Base-by-base conservation (phyloP, 2,113 vertebrate genomes). In the Catharus bicknelli region DNA sequence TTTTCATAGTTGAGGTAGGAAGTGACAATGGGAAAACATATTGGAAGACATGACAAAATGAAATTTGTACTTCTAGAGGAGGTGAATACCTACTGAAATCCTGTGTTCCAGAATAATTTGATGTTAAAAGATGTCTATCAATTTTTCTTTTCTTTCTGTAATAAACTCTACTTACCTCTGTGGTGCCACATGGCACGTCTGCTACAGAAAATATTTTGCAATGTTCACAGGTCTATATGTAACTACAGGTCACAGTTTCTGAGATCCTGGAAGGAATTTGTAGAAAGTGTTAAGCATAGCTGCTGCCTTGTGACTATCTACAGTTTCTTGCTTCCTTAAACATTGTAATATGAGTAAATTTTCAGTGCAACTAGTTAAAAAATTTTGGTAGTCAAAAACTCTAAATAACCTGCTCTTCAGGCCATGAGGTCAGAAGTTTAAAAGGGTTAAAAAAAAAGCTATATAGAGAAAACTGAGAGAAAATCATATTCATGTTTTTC, bases 401-500 rank as follows among this genome's bases (percentile, higher is more conserved):
- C 7, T 43, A 16, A 51, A 61, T 58, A 59, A 42, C 57, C 29
- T 92, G 38, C 5, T 58, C n/a, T 83, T 80, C 59, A 68, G 63
- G 10, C 68, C 51, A 7, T 32, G 29, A 79, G 38, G 51, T 86
- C 68, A 86, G 47, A 87, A 64, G 47, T 92, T 86, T 61, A 64
- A 90, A 66, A 27, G 32, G 26, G 38, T 90, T 92, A 70, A 76
- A 88, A 86, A 86, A 47, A 47, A 93, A 75, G 54, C 27, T 55
- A 2, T 59, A 12, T 13, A 79, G 57, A 79, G 29, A 40, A 93
- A 91, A 79, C 68, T 15, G 30, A 68, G 58, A 95, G 90, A 85
- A 95, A 95, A 53, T 89, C 4, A 22, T 66, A 82, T 75, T 91
- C 32, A 51, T 53, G 96, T 88, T 86, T 58, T 94, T 79, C 30